Evolutionary conservation across 1,140 invertebrate genomes (phyloP), one percentile per base, ranked within the genome.

Genomic region (Streblospio benedicti): DNA sequence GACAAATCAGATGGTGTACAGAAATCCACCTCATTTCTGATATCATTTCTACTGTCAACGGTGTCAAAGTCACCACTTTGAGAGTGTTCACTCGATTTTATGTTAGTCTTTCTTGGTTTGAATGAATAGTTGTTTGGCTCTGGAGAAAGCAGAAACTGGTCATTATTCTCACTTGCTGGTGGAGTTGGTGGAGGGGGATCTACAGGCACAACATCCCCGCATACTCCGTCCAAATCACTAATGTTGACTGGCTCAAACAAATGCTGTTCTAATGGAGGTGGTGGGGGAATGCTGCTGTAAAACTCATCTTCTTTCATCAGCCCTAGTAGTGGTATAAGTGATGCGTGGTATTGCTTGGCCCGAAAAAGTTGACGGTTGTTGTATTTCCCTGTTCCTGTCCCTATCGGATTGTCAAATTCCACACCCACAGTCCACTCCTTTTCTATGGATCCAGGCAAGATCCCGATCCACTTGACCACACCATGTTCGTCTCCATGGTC

Each of bases 341-440:
- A 80, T 0, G 83, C 83, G 74, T 83, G 81, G 58, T 80, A 77
- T 20, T 77, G 74, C 65, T 77, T 75, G 20, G 83, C 79, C 32
- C 69, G 71, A 68, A 85, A 85, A 44, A 85, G 66, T 60, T 79
- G 70, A 32, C 76, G 67, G 47, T 79, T 76, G 65, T 76, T 74
- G 62, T 82, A 79, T 60, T 76, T 75, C 33, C 81, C 81, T 53
- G 79, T 82, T 20, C 81, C 81, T 25, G 74, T 76, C 44, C 81
- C 81, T 30, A 82, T 74, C 2, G 74, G 74, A 60, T 81, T 77
- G 57, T 81, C 82, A 73, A 84, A 81, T 75, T 84, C 81, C 0
- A 84, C 74, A 4, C 83, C 83, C 60, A 82, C 78, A 60, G 81
- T 80, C 67, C 79, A 77, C 43, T 81, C 80, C 5, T 76, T 72